These are phyloP conservation scores for Phycodurus eques DNA, from an alignment of 2,113 vertebrate genomes.

Conservation along the genomic window DNA sequence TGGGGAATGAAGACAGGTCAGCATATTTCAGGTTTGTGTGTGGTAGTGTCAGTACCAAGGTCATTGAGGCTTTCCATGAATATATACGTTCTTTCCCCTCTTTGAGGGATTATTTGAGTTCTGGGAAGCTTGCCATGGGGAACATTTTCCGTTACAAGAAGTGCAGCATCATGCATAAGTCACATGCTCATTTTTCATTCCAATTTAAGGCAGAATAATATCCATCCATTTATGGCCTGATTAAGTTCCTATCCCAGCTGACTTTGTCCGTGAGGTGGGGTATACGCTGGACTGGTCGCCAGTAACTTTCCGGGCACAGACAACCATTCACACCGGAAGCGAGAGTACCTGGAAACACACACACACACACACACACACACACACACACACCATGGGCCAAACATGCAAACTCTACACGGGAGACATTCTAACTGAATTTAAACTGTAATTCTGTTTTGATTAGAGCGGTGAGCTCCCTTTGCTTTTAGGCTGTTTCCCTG, in stretches of 20 bases:
- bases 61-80: conserved; percentile 41
- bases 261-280: too few species aligned
- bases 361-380: too few species aligned
- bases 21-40: conserved; percentile 1
- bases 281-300: too few species aligned
- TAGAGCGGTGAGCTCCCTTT: not conserved
- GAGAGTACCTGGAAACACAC: too few species aligned
- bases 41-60: conserved; percentile 31
- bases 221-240: not conserved
- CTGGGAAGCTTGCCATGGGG: conserved; percentile 17
- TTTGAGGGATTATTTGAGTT: conserved; percentile 21
- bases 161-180: not conserved
- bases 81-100: conserved; percentile 40
- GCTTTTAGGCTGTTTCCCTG: too few species aligned
- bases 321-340: too few species aligned
- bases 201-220: not conserved
- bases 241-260: not conserved
- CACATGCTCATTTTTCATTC: not conserved
- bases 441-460: not conserved
- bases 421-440: not conserved
- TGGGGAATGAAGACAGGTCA: conserved; percentile 5
- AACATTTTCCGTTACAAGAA: conserved; percentile 7
- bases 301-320: too few species aligned
- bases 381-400: too few species aligned
- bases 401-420: too few species aligned